phyloP scores from a whole-genome alignment of 2,888 invertebrate species.

The Lampropteryx suffumata region DNA sequence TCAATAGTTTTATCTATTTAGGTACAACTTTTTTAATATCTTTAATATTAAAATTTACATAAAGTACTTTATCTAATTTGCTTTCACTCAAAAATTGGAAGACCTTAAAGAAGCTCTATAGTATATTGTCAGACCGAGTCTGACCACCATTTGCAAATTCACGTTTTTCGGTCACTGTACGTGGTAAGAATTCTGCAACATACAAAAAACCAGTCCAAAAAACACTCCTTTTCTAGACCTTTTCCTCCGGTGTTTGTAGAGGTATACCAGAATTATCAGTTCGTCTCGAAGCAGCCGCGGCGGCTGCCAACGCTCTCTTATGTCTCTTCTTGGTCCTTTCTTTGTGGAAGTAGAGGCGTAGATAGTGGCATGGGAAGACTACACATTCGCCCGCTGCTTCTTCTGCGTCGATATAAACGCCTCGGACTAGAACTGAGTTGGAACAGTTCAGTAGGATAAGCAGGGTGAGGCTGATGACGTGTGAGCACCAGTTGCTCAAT shows the following conservation, averaged over 20 bases:
- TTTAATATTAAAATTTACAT: not conserved
- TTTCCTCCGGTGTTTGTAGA: slow-evolving; percentile 68
- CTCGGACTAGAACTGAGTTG: slow-evolving; percentile 93
- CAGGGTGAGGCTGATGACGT: slow-evolving; percentile 87
- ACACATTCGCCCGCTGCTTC: slow-evolving; percentile 92
- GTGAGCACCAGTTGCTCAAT: slow-evolving; percentile 91
- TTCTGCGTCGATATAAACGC: slow-evolving; percentile 94
- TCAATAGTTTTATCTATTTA: slow-evolving; percentile 5
- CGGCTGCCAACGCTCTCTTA: slow-evolving; percentile 59
- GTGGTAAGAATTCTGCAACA: no score
- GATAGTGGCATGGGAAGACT: slow-evolving; percentile 92
- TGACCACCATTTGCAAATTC: no score
- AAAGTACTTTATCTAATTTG: not conserved
- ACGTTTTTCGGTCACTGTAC: no score
- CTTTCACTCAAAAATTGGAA: slow-evolving; percentile 10
- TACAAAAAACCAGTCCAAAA: no score
- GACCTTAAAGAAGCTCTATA: not conserved
- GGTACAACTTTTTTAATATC: no score
- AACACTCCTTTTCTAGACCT: slow-evolving; percentile 51
- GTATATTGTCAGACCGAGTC: no score
- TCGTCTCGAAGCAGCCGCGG: slow-evolving; percentile 55
- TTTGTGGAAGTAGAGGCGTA: slow-evolving; percentile 89
- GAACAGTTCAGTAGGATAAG: slow-evolving; percentile 92
- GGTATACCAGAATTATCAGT: slow-evolving; percentile 67
- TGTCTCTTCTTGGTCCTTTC: slow-evolving; percentile 85